Evolutionary conservation across 1,140 invertebrate genomes (phyloP).

Genomic region (Uloborus diversus): DNA sequence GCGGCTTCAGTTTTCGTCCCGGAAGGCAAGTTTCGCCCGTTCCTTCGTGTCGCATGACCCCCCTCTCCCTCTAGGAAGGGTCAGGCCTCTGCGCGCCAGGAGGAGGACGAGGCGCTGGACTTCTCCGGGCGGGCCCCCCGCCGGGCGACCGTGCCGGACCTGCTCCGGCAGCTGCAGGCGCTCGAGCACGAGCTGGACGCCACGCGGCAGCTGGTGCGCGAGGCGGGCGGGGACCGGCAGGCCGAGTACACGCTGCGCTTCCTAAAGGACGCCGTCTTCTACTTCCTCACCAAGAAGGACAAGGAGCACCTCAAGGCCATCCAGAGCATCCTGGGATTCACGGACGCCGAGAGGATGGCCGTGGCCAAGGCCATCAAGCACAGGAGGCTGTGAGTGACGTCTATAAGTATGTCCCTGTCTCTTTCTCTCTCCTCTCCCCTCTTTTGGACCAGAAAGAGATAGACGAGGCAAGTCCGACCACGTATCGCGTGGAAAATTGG

Average conservation of each 20-base stretch:
- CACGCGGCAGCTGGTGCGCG: slow-evolving; percentile 84
- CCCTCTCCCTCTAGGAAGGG: slow-evolving; percentile 71
- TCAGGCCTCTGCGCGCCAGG: slow-evolving; percentile 77
- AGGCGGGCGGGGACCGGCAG: slow-evolving; percentile 74
- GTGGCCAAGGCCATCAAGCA: slow-evolving; percentile 53
- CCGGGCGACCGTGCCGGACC: slow-evolving; percentile 73
- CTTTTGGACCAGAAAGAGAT: too few species aligned
- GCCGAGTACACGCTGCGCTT: slow-evolving; percentile 87
- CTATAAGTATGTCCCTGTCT: slow-evolving; percentile 46
- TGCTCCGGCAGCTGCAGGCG: slow-evolving; percentile 79
- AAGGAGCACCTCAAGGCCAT: slow-evolving; percentile 84
- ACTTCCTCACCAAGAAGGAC: slow-evolving; percentile 86
- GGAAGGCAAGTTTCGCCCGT: too few species aligned
- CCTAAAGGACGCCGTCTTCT: slow-evolving; percentile 88
- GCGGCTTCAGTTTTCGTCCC: too few species aligned
- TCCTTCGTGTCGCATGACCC: slow-evolving; percentile 13
- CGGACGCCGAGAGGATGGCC: slow-evolving; percentile 54
- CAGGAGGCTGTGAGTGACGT: slow-evolving; percentile 52
- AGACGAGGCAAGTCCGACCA: too few species aligned
- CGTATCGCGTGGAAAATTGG: too few species aligned
- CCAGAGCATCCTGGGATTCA: slow-evolving; percentile 78
- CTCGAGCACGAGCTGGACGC: slow-evolving; percentile 85
- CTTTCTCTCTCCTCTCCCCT: slow-evolving; percentile 16
- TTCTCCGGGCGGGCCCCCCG: slow-evolving; percentile 65
- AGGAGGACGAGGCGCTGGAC: slow-evolving; percentile 69